Percentiles rank a stretch among this genome's conserved stretches.
Conservation (phyloP, 2,888 invertebrate genomes). For the Hydrotaea cyrtoneurina region DNA sequence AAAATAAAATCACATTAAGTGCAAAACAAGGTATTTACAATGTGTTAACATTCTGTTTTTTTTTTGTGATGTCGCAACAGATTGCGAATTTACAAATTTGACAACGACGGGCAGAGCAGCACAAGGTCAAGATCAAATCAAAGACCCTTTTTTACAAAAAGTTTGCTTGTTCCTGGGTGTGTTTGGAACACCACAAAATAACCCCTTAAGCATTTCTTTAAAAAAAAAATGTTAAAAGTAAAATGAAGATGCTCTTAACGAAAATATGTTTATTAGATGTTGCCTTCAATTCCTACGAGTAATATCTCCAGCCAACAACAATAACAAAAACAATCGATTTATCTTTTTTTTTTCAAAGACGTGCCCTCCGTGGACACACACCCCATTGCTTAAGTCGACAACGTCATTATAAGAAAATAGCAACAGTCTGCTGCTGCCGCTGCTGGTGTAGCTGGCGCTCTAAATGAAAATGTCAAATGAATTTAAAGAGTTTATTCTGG, state of each 20-base stretch:
- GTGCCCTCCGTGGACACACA: constrained; percentile 18
- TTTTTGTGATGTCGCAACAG: constrained; percentile 68
- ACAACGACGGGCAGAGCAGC: constrained; percentile 41
- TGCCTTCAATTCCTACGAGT: constrained; percentile 71
- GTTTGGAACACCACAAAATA: constrained; percentile 50
- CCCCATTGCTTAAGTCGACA: not conserved
- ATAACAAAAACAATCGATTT: not conserved
- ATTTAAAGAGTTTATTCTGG: constrained; percentile 24
- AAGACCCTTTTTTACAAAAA: constrained; percentile 49
- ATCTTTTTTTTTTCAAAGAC: constrained; percentile 25
- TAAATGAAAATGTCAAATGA: constrained; percentile 26
- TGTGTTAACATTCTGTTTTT: constrained; percentile 76
- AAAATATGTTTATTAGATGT: constrained; percentile 78
- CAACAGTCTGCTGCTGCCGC: constrained; percentile 29
- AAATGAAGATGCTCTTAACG: constrained; percentile 69
- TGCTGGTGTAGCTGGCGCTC: not conserved
- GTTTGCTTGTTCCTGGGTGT: constrained; percentile 18
- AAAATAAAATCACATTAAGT: constrained; percentile 71
- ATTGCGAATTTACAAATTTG: constrained; percentile 62
- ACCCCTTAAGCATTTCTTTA: constrained; percentile 38
- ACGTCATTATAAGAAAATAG: constrained; percentile 31
- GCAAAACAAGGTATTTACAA: constrained; percentile 79
- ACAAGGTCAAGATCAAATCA: constrained; percentile 46
- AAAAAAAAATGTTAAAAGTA: not conserved
- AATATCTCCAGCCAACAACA: constrained; percentile 74